phyloP scores from a whole-genome alignment of 2,797 vertebrate genomes.

The Gastrophryne carolinensis region DNA sequence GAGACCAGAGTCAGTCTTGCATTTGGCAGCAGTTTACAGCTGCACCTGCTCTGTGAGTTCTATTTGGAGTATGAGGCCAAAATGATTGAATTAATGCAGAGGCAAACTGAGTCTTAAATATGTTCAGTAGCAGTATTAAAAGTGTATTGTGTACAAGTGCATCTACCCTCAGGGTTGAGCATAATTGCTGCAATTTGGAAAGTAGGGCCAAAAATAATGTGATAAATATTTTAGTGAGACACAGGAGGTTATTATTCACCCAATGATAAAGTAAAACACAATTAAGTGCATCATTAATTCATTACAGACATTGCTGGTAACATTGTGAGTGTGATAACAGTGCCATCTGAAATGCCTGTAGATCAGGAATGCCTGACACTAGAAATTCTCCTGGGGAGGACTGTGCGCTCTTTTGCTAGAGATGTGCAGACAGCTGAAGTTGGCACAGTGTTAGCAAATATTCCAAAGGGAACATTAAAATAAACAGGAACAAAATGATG shows the following conservation, averaged over 20 bases:
- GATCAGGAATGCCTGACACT: neutral
- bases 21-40: too few relatives aligned
- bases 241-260: constrained; percentile 22
- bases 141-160: too few relatives aligned
- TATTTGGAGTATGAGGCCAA: too few relatives aligned
- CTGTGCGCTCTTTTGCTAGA: neutral
- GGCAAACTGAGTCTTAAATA: neutral
- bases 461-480: neutral
- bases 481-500: neutral
- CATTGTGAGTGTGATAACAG: constrained; percentile 1
- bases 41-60: too few relatives aligned
- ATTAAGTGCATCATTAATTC: constrained; percentile 35
- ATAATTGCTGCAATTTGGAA: neutral
- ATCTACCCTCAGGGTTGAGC: too few relatives aligned
- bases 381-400: neutral
- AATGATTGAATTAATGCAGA: too few relatives aligned
- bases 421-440: neutral
- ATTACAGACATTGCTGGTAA: neutral
- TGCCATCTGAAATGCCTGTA: neutral
- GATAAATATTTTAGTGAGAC: constrained; percentile 36
- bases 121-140: neutral
- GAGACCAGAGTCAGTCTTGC: too few relatives aligned
- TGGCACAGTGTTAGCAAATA: neutral
- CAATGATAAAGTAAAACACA: constrained; percentile 5
- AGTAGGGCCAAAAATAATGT: neutral